phyloP scores from a whole-genome alignment of 2,888 invertebrate genomes.

The Tenthredo distinguenda region DNA sequence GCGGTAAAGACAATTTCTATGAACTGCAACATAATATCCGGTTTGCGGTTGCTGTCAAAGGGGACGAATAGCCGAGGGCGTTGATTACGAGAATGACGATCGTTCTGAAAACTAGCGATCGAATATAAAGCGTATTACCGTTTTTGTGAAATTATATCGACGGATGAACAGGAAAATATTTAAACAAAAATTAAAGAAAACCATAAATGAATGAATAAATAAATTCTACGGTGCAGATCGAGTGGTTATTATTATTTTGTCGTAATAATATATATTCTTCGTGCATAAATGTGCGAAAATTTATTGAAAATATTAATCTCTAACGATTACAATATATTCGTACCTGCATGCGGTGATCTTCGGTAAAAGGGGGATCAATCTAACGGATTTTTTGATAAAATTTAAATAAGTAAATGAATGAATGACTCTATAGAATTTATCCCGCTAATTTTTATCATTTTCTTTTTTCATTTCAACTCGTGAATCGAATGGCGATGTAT shows the following conservation, averaged over 20 bases:
- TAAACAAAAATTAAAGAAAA: background rate
- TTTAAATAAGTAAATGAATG: background rate
- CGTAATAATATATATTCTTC: background rate
- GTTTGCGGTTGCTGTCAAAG: background rate
- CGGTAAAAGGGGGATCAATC: background rate
- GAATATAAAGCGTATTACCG: background rate
- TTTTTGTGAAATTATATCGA: background rate
- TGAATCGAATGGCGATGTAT: background rate
- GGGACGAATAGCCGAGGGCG: background rate
- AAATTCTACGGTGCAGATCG: background rate
- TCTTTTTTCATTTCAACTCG: background rate
- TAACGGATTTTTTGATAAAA: background rate
- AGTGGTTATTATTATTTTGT: background rate
- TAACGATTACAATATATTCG: background rate
- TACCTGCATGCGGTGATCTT: background rate
- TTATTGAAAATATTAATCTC: background rate
- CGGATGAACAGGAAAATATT: background rate
- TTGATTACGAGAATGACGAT: background rate
- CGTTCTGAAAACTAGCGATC: background rate
- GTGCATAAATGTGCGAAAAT: background rate
- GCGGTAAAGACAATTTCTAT: slow-evolving; percentile 52
- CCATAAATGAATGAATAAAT: background rate
- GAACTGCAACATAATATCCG: background rate
- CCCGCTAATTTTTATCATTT: background rate
- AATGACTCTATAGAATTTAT: background rate